These are phyloP conservation scores for Botia almorhae DNA, from an alignment of 2,797 vertebrate genomes.

Conservation along the genomic window DNA sequence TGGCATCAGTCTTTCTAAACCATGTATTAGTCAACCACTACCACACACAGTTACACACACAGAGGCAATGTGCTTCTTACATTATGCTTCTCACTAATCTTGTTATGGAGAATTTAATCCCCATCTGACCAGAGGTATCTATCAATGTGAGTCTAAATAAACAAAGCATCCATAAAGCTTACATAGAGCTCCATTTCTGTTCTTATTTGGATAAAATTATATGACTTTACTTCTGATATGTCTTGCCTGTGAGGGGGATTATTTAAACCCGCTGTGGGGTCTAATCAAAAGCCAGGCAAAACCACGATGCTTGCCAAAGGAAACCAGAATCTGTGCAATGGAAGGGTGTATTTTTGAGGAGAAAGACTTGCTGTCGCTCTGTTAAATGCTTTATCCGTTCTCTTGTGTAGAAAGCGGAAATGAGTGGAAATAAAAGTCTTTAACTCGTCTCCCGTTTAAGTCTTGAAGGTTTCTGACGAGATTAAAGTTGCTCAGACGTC, in stretches of 20 bases:
- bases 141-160: background rate
- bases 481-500: constrained; percentile 37
- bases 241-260: constrained; percentile 31
- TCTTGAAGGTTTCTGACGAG: constrained; percentile 11
- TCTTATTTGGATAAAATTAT: constrained; percentile 26
- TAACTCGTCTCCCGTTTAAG: background rate
- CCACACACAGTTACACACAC: background rate
- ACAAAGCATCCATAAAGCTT: background rate
- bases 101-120: background rate
- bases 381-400: constrained; percentile 9
- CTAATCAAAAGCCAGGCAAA: constrained; percentile 26
- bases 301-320: constrained; percentile 12
- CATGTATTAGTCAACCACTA: background rate
- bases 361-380: constrained; percentile 12
- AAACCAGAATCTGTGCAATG: constrained; percentile 10
- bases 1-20: background rate
- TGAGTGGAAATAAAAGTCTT: constrained; percentile 3
- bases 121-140: background rate
- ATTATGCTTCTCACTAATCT: background rate
- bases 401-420: constrained; percentile 6
- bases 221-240: constrained; percentile 29
- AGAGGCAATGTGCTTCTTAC: no score
- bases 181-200: background rate
- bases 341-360: constrained; percentile 31
- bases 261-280: constrained; percentile 33